phyloP scores from a whole-genome alignment of 2,797 vertebrate species.

The Morus bassanus region DNA sequence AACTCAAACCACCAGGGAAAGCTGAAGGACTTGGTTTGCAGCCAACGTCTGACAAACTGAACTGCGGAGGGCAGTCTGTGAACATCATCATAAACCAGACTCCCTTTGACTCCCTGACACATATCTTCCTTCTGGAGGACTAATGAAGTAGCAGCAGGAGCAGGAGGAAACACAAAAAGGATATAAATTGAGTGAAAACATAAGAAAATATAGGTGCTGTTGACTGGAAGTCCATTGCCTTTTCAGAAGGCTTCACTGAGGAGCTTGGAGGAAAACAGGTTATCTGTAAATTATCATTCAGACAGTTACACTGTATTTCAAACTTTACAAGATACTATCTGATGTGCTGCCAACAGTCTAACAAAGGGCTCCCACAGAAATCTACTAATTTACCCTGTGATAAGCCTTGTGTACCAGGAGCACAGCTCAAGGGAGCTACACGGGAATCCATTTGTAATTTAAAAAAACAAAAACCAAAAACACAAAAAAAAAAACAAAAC shows the following conservation, averaged over 20 bases:
- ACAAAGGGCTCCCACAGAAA: constrained; percentile 27
- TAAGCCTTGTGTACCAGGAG: background rate
- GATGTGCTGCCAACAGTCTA: background rate
- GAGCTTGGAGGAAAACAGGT: background rate
- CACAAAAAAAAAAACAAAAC: too few relatives aligned
- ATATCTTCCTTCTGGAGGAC: constrained; percentile 27
- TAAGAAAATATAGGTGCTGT: background rate
- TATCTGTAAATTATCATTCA: constrained; percentile 9
- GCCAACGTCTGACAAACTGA: constrained; percentile 35
- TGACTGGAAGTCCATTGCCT: background rate
- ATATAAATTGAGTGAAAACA: constrained; percentile 41
- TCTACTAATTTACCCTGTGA: background rate
- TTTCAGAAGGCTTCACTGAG: background rate
- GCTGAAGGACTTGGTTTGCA: constrained; percentile 29
- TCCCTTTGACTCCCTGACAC: constrained; percentile 33
- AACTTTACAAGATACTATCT: background rate
- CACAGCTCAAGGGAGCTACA: background rate
- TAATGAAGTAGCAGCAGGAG: constrained; percentile 55
- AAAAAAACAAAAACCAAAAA: background rate
- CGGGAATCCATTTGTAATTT: background rate
- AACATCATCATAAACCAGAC: constrained; percentile 48
- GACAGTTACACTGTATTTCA: background rate
- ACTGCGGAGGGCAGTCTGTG: constrained; percentile 18
- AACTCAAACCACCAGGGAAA: constrained; percentile 41
- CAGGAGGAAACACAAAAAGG: background rate